A percentile compares a stretch with the other conserved stretches of the same genome.
phyloP scores from a whole-genome alignment of 2,888 invertebrate genomes.

The Tromatobia lineatoria region DNA sequence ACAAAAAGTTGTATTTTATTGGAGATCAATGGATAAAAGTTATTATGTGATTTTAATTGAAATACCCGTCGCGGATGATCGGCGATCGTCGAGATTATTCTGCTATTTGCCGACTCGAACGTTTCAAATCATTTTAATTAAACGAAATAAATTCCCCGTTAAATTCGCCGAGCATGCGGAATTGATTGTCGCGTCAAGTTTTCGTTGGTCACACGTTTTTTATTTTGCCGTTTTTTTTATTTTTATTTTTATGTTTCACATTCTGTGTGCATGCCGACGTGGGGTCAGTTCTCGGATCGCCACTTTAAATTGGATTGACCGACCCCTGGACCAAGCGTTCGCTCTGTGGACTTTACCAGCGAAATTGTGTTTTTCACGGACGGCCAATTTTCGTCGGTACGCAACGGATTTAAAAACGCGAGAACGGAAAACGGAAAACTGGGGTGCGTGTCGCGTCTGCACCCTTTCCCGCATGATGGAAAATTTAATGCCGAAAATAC shows the following conservation, averaged over 20 bases:
- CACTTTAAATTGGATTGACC: conserved; percentile 80
- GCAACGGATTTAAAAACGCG: conserved; percentile 81
- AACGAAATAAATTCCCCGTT: conserved; percentile 55
- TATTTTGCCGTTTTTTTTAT: conserved; percentile 14
- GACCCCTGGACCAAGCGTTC: conserved; percentile 73
- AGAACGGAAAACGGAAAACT: conserved; percentile 7
- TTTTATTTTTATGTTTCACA: conserved; percentile 24
- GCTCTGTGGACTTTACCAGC: conserved; percentile 72
- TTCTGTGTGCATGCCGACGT: conserved; percentile 27
- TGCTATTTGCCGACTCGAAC: conserved; percentile 35
- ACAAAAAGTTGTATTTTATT: conserved; percentile 46
- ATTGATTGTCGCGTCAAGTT: conserved; percentile 66
- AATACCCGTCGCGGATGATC: conserved; percentile 60
- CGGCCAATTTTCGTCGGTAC: conserved; percentile 80
- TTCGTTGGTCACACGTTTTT: conserved; percentile 45
- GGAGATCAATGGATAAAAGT: conserved; percentile 57
- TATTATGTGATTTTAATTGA: conserved; percentile 67
- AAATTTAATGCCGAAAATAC: conserved; percentile 81
- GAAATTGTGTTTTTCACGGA: conserved; percentile 82
- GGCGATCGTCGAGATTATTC: conserved; percentile 57
- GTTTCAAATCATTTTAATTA: conserved; percentile 64
- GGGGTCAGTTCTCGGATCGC: conserved; percentile 71
- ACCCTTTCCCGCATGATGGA: conserved; percentile 72
- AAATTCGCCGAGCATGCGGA: conserved; percentile 55
- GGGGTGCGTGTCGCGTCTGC: conserved; percentile 31